Conservation (phyloP, 1,140 invertebrate species). For the Drosophila rufa region DNA sequence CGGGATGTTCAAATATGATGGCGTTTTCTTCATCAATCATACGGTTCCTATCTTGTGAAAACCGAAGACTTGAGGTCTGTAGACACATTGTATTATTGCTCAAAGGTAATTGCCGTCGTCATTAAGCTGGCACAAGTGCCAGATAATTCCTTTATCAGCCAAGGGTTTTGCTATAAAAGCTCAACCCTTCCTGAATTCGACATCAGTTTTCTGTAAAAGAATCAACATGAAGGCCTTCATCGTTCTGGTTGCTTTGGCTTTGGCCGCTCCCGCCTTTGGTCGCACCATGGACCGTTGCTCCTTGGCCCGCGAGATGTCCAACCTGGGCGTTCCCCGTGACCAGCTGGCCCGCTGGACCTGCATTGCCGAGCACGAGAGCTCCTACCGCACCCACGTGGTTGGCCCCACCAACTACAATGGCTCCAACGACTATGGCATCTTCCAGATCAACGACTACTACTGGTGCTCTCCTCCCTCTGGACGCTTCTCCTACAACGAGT, state of each 20-base stretch:
- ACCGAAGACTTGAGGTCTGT: neutral
- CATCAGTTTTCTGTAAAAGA: conserved; percentile 53
- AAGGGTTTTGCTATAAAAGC: conserved; percentile 50
- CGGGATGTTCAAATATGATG: neutral
- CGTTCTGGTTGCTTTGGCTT: conserved; percentile 62
- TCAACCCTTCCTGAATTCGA: neutral
- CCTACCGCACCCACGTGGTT: conserved; percentile 56
- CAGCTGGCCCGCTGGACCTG: conserved; percentile 62
- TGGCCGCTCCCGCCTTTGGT: conserved; percentile 59
- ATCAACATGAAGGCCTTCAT: conserved; percentile 53
- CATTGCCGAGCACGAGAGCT: conserved; percentile 71
- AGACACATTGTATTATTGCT: neutral
- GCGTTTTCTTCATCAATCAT: conserved; percentile 12
- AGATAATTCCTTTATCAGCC: conserved; percentile 1
- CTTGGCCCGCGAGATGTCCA: conserved; percentile 76
- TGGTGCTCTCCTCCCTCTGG: conserved; percentile 74
- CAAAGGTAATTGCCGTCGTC: neutral
- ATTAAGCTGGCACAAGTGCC: conserved; percentile 1
- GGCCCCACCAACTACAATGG: conserved; percentile 68
- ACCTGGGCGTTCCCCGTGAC: conserved; percentile 67
- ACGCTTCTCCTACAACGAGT: conserved; percentile 67
- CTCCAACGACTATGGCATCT: conserved; percentile 78
- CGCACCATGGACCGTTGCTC: conserved; percentile 79
- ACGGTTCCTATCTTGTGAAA: neutral
- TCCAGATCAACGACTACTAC: conserved; percentile 79